Evolutionary conservation across 2,113 vertebrate genomes (phyloP).

Genomic region (Nanorana parkeri): DNA sequence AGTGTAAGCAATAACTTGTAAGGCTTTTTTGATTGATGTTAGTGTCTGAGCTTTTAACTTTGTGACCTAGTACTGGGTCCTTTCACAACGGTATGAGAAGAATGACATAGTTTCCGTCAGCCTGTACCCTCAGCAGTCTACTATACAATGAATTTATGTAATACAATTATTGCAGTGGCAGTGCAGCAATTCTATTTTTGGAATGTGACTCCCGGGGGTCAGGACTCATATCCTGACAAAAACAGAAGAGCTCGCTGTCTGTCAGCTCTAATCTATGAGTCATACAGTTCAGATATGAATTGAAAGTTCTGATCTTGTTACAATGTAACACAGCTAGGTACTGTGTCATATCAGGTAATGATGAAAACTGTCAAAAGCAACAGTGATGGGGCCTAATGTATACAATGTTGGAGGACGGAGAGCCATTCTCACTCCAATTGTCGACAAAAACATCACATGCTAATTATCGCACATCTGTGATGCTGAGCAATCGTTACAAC

Average conservation of each 20-base stretch:
- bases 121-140: neutral
- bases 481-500: too few species aligned
- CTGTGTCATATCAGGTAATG: slow-evolving; percentile 20
- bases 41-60: too few species aligned
- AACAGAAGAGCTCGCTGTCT: slow-evolving; percentile 22
- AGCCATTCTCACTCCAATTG: too few species aligned
- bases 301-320: slow-evolving; percentile 19
- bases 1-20: too few species aligned
- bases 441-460: too few species aligned
- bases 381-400: neutral
- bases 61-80: too few species aligned
- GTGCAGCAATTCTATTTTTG: neutral
- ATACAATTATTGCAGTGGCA: neutral
- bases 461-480: too few species aligned
- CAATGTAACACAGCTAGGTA: neutral
- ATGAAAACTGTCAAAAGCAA: slow-evolving; percentile 15
- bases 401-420: too few species aligned
- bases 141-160: slow-evolving; percentile 1
- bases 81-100: too few species aligned
- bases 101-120: neutral
- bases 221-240: slow-evolving; percentile 13
- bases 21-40: too few species aligned
- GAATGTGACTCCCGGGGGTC: slow-evolving; percentile 6
- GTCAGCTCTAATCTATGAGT: slow-evolving; percentile 22
- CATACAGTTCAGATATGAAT: slow-evolving; percentile 11